A percentile compares a stretch with the other conserved stretches of the same genome.
These are phyloP conservation scores for Scylla paramamosain DNA, from an alignment of 1,140 invertebrate genomes.

Conservation along the genomic window DNA sequence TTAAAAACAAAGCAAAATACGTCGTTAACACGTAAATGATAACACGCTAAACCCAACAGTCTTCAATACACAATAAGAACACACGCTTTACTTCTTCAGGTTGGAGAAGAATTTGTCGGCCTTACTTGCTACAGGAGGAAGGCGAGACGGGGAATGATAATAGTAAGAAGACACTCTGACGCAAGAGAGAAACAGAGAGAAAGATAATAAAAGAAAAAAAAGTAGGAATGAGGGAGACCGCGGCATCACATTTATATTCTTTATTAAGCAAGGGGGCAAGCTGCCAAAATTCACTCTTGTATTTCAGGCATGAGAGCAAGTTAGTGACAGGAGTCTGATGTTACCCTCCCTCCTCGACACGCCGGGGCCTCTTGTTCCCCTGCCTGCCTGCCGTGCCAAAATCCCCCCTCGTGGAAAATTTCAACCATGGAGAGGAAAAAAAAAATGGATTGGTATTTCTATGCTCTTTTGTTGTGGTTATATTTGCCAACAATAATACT, in stretches of 20 bases:
- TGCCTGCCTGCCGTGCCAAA: neutral
- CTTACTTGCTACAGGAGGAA: no score
- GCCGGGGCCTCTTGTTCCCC: neutral
- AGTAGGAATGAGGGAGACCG: neutral
- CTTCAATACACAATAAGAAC: no score
- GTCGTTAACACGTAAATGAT: no score
- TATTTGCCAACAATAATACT: no score
- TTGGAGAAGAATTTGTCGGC: no score
- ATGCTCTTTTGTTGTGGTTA: no score
- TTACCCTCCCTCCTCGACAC: neutral
- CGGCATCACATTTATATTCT: constrained; percentile 38
- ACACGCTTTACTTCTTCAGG: no score
- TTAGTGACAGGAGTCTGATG: constrained; percentile 15
- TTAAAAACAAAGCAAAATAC: no score
- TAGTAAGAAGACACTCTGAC: neutral
- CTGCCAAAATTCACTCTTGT: constrained; percentile 45
- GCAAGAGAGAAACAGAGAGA: neutral
- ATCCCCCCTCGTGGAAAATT: no score
- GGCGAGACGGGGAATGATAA: neutral
- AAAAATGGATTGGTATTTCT: no score
- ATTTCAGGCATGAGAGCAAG: constrained; percentile 41
- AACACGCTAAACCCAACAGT: no score
- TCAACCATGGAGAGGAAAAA: no score
- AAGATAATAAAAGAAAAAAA: neutral
- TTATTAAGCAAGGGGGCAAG: neutral